Conservation (phyloP, 2,888 invertebrate genomes). For the Drosophila subquinaria region DNA sequence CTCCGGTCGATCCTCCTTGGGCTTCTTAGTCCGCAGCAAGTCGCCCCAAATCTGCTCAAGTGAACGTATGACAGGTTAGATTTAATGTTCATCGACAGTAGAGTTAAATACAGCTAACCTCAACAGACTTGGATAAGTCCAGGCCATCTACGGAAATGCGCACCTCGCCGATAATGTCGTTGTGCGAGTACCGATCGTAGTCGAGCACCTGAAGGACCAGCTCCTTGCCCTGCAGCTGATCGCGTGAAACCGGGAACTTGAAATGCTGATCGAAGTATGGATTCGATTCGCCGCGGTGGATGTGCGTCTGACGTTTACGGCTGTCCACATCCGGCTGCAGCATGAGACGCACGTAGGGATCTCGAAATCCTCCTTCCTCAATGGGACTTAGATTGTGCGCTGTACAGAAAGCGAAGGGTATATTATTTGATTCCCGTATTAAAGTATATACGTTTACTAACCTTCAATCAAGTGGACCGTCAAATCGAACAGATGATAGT, state of each 20-base stretch:
- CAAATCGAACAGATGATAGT: slow-evolving; percentile 95
- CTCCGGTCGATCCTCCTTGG: slow-evolving; percentile 93
- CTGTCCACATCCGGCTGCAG: slow-evolving; percentile 94
- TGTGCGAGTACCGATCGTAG: slow-evolving; percentile 91
- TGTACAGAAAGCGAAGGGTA: slow-evolving; percentile 79
- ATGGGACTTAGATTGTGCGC: slow-evolving; percentile 93
- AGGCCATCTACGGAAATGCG: slow-evolving; percentile 91
- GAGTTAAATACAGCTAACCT: slow-evolving; percentile 69
- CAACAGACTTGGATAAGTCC: slow-evolving; percentile 88
- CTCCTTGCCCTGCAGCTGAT: slow-evolving; percentile 93
- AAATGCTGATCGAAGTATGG: slow-evolving; percentile 96
- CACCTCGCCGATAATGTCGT: slow-evolving; percentile 95
- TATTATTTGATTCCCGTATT: too few species aligned
- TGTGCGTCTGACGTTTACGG: slow-evolving; percentile 93
- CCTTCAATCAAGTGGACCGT: slow-evolving; percentile 97
- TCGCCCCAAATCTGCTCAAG: slow-evolving; percentile 94
- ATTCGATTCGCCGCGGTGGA: slow-evolving; percentile 93
- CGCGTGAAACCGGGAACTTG: slow-evolving; percentile 96
- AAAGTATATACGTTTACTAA: slow-evolving; percentile 73
- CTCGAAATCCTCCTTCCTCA: slow-evolving; percentile 95
- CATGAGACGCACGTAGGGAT: slow-evolving; percentile 93
- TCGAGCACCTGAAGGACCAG: slow-evolving; percentile 86
- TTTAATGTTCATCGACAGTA: neutral
- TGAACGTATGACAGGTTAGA: neutral
- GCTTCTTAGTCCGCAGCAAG: slow-evolving; percentile 92